These are phyloP conservation scores for Turritopsis dohrnii DNA, from an alignment of 30 jellyfish, hydroid and myxozoan genomes.

Conservation along the genomic window DNA sequence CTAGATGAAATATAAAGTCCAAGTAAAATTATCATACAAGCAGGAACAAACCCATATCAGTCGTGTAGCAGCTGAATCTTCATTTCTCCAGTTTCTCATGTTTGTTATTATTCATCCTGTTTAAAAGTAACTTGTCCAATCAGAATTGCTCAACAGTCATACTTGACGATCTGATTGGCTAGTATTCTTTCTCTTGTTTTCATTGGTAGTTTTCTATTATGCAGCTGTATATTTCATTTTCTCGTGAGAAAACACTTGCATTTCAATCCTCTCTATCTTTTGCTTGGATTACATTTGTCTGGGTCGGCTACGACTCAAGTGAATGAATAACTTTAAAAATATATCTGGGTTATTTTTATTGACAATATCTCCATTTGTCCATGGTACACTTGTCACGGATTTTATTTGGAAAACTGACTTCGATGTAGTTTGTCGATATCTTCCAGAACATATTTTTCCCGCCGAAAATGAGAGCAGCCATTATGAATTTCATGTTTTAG, in stretches of 20 bases:
- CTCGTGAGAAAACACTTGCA: too few relatives aligned
- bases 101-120: too few relatives aligned
- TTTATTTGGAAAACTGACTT: not conserved
- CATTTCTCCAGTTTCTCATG: not conserved
- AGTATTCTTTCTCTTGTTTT: not conserved
- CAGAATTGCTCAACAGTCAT: not conserved
- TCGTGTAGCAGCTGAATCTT: not conserved
- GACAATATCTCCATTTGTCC: too few relatives aligned
- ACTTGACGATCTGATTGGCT: not conserved
- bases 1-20: not conserved
- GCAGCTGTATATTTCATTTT: not conserved
- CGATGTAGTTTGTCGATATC: not conserved
- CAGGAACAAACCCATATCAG: not conserved
- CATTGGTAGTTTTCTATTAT: not conserved
- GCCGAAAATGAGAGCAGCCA: constrained; percentile 14
- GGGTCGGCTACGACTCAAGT: too few relatives aligned
- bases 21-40: too few relatives aligned
- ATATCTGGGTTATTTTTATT: not conserved
- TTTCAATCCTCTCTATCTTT: too few relatives aligned
- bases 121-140: not conserved
- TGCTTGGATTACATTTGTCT: too few relatives aligned
- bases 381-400: not conserved
- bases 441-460: not conserved
- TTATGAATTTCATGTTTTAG: not conserved
- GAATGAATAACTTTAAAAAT: too few relatives aligned